Evolutionary conservation across 2,113 vertebrate species (phyloP), one percentile per base, ranked within the genome.

Genomic region (Dolichallabes microphthalmus): DNA sequence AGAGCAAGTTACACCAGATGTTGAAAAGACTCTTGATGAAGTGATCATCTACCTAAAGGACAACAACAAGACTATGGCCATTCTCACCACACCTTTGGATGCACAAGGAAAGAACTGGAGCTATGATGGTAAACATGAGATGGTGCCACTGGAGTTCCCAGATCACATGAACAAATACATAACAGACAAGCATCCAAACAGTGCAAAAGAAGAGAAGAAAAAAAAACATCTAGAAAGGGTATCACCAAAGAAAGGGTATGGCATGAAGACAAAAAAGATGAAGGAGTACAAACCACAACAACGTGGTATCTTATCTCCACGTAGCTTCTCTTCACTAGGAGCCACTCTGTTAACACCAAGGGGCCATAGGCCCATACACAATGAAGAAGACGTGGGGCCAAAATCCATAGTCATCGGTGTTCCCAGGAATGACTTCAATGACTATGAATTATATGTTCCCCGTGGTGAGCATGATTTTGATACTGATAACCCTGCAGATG

Each of bases 341-440:
- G 91, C 93, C n/a, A 87, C 91, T 89, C 83, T 12, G 14, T 39
- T 85, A 2, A 53, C 32, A 27, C 86, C 91, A 87, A 14, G 93
- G 90, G 78, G 25, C 86, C 22, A 85, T 85, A 85, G 86, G 6
- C 68, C 87, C 0, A 2, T 93, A 15, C 83, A 85, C 0, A 87
- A 90, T 19, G 92, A 94, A 53, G 91, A 93, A 25, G 85, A 92
- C 2, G 86, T 94, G 25, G 79, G 86, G 5, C 90, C 90, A 55
- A 85, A 52, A 4, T 64, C 90, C 0, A 88, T 99, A 64, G 88
- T 93, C 0, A 94, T 98, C 4, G 97, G 96, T 0, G 88, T 98
- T 39, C 95, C 96, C 3, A 92, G 93, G 32, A 94, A 93, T 1
- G 94, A 93, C 69, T 97, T 96, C 2, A 92, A 92, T 15, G 95